Base-by-base conservation (phyloP, 2,888 invertebrate genomes). In the Melikaiella ostensackeni region DNA sequence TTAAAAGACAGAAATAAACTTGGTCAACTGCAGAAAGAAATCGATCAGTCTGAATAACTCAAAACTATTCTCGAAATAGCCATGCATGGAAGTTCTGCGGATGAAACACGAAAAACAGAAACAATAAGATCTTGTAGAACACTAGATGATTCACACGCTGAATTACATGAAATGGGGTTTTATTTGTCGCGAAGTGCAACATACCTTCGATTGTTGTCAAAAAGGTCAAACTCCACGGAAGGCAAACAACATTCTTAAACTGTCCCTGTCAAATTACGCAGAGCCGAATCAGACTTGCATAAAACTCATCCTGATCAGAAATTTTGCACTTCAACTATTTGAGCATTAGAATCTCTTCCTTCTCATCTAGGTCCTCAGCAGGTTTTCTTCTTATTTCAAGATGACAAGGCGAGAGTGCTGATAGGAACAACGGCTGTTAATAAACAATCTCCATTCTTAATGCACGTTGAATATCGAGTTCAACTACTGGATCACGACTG, bases 351-450 rank as follows among this genome's bases (percentile, higher is more conserved):
- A 62, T n/a, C 30, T 19, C 33, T 33, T 33, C 19, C 33, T 7
- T n/a, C 33, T 62, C 33, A n/a, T 33, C n/a, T 62, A 33, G 6
- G 19, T 19, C 16, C 6, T 57, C 24, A 38, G 5, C n/a, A 62
- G 33, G 46, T 62, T 46, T 74, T 33, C 11, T 30, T 80, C 27
- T 16, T 75, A 63, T 79, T 84, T 70, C 84, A 86, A 77, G 30
- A 30, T 30, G 82, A 84, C 61, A 61, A 75, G 21, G 75, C 42
- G 8, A 84, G 87, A 57, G 86, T 91, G 4, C 87, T 89, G 16
- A 81, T 91, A 61, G 88, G 91, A 35, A 63, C 90, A 59, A 84
- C 90, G 27, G 90, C 91, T 50, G 30, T 4, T n/a, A 30, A 30
- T 30, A 30, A 30, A 30, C 91, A 91, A 85, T 85, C 87, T 24